Percentiles rank a stretch among this genome's conserved stretches.
phyloP scores from a whole-genome alignment of 2,888 invertebrate genomes.

The Melieria picta region DNA sequence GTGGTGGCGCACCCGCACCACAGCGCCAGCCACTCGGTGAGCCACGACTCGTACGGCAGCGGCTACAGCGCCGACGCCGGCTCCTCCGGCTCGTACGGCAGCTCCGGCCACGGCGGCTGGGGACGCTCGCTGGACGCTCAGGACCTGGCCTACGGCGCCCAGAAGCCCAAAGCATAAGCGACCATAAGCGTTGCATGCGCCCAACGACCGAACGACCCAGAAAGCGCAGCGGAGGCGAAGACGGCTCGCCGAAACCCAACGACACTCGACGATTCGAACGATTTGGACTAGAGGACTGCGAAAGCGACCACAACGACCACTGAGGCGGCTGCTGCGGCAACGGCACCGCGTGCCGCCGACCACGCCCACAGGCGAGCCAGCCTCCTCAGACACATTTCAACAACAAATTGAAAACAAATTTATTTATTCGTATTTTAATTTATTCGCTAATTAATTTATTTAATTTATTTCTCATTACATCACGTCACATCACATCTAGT shows the following conservation, averaged over 20 bases:
- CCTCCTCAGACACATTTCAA: background rate
- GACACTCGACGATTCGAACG: constrained; percentile 34
- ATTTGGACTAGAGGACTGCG: constrained; percentile 17
- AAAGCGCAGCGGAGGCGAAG: constrained; percentile 7
- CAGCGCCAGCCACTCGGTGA: constrained; percentile 74
- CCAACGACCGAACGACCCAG: constrained; percentile 7
- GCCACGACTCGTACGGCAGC: constrained; percentile 73
- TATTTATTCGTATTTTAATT: constrained; percentile 46
- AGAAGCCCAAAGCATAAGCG: constrained; percentile 70
- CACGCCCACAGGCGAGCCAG: background rate
- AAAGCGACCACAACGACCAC: constrained; percentile 29
- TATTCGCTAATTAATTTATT: constrained; percentile 58
- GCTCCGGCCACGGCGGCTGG: constrained; percentile 77
- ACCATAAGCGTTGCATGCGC: constrained; percentile 5
- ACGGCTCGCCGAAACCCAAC: constrained; percentile 41
- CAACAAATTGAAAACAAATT: constrained; percentile 29
- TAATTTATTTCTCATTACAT: constrained; percentile 53
- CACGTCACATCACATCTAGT: constrained; percentile 1
- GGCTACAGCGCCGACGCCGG: constrained; percentile 70
- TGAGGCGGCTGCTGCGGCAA: background rate
- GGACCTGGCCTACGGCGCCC: constrained; percentile 81
- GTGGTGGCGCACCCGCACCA: constrained; percentile 88
- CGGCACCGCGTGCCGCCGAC: background rate
- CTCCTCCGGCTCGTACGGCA: constrained; percentile 72
- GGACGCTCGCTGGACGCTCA: constrained; percentile 81